Percentiles rank a stretch among this genome's conserved stretches.
phyloP scores from a whole-genome alignment of 2,888 invertebrate genomes.

The Trachelus stipa region DNA sequence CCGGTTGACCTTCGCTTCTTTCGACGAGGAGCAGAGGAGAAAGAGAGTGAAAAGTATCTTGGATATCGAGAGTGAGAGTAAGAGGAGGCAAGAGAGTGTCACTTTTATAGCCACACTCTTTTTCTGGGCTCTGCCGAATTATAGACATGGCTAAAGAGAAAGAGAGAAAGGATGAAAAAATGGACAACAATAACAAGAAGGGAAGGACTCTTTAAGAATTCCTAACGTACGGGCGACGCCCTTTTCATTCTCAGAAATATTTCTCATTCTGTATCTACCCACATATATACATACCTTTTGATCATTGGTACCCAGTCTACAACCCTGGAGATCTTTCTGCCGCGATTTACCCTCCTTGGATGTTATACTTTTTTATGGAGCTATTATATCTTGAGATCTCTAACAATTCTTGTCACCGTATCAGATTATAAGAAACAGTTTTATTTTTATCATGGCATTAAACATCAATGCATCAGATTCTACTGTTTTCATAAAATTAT shows the following conservation, averaged over 20 bases:
- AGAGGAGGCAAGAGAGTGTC: background rate
- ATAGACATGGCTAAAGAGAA: background rate
- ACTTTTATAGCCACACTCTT: background rate
- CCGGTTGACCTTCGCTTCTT: slow-evolving; percentile 2
- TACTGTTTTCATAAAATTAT: background rate
- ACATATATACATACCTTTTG: background rate
- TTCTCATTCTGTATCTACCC: background rate
- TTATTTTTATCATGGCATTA: background rate
- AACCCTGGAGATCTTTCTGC: background rate
- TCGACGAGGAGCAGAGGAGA: background rate
- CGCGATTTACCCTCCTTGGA: background rate
- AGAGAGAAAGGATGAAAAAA: background rate
- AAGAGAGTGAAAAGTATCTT: background rate
- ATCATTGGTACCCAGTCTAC: background rate
- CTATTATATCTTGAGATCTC: background rate
- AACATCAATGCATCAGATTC: background rate
- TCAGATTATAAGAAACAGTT: background rate
- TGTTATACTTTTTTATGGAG: background rate
- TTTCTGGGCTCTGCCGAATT: background rate
- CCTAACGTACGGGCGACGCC: background rate
- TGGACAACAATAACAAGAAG: background rate
- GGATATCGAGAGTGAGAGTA: background rate
- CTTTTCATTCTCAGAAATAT: background rate
- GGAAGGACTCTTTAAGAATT: background rate
- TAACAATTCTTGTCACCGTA: background rate